phyloP scores from a whole-genome alignment of 2,888 invertebrate genomes.

The Agrochola lychnidis region DNA sequence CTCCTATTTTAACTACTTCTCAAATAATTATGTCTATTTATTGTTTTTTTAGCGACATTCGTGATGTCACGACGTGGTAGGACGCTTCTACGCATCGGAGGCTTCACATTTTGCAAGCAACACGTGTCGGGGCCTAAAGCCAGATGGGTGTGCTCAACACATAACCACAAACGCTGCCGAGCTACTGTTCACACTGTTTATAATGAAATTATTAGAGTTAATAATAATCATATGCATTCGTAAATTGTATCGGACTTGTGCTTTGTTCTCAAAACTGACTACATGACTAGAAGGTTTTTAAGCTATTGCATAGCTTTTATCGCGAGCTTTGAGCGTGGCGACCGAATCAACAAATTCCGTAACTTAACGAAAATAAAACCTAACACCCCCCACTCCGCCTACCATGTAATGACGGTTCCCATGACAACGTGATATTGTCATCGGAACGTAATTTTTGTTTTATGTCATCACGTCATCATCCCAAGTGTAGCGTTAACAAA shows the following conservation, averaged over 20 bases:
- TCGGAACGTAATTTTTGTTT: too few relatives aligned
- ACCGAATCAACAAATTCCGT: too few relatives aligned
- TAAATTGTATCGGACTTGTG: neutral
- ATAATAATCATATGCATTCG: slow-evolving; percentile 65
- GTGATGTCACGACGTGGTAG: slow-evolving; percentile 69
- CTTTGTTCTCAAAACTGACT: neutral
- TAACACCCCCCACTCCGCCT: too few relatives aligned
- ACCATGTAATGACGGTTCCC: too few relatives aligned
- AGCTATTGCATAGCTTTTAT: too few relatives aligned
- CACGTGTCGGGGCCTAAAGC: slow-evolving; percentile 53
- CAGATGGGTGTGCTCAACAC: slow-evolving; percentile 73
- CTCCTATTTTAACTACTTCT: neutral
- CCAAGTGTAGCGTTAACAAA: too few relatives aligned
- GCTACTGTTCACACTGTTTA: slow-evolving; percentile 66
- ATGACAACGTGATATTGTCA: too few relatives aligned
- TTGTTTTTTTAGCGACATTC: slow-evolving; percentile 61
- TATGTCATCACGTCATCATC: too few relatives aligned
- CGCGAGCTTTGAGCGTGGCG: too few relatives aligned
- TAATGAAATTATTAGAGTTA: slow-evolving; percentile 60
- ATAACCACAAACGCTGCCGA: slow-evolving; percentile 68
- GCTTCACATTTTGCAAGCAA: slow-evolving; percentile 69
- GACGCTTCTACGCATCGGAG: slow-evolving; percentile 60
- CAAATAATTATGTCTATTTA: neutral
- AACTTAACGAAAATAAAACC: too few relatives aligned
- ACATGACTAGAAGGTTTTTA: too few relatives aligned